phyloP scores from a whole-genome alignment of 2,797 vertebrate genomes.

The Takifugu ocellatus region DNA sequence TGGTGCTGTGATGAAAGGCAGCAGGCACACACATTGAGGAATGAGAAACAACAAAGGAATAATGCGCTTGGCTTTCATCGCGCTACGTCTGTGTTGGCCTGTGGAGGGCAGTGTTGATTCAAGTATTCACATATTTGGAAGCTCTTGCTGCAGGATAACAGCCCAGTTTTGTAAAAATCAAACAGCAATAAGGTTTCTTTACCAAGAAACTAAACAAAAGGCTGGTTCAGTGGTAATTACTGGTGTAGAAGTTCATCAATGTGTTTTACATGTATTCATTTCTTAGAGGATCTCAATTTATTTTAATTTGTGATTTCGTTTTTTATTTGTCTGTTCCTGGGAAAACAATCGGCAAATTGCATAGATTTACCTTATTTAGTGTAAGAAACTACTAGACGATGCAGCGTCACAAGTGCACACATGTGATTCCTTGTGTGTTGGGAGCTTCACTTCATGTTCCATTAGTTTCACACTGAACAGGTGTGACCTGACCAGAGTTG shows the following conservation, averaged over 20 bases:
- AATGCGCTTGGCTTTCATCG: slow-evolving; percentile 10
- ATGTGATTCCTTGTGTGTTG: neutral
- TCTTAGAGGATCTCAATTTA: too few species aligned
- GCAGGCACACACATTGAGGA: slow-evolving; percentile 25
- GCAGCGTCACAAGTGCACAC: slow-evolving; percentile 7
- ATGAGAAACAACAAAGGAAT: slow-evolving; percentile 18
- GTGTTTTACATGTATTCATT: too few species aligned
- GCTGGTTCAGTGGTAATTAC: neutral
- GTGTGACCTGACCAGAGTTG: slow-evolving; percentile 54
- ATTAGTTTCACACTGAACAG: slow-evolving; percentile 59
- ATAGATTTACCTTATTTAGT: too few species aligned
- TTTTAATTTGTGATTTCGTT: too few species aligned
- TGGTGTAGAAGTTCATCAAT: neutral
- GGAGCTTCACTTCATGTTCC: slow-evolving; percentile 39
- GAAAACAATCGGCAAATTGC: too few species aligned
- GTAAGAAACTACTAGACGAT: too few species aligned
- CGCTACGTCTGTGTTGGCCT: slow-evolving; percentile 31
- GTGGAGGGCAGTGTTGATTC: slow-evolving; percentile 75
- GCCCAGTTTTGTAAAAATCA: slow-evolving; percentile 39
- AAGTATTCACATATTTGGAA: slow-evolving; percentile 38
- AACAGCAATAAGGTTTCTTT: slow-evolving; percentile 22
- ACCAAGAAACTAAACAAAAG: neutral
- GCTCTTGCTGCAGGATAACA: slow-evolving; percentile 52
- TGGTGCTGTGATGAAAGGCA: slow-evolving; percentile 1
- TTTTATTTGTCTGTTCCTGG: too few species aligned